Conservation (phyloP, 2,797 vertebrate species). For the Xenentodon cancila region DNA sequence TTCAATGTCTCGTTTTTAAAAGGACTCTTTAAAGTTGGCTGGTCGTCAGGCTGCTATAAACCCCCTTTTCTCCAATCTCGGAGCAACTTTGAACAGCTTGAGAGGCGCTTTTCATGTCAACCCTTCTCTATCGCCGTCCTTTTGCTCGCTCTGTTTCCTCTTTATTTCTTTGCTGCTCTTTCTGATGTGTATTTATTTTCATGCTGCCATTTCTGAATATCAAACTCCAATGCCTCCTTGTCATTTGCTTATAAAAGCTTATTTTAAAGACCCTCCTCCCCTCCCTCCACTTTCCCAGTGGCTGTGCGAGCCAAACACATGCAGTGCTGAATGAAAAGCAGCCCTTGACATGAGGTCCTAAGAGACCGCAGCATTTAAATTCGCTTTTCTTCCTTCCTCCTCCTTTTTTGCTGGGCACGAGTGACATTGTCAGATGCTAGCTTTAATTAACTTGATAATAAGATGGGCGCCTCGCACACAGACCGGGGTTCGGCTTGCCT, state of each 20-base stretch:
- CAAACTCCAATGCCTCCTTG: constrained; percentile 91
- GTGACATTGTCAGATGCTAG: constrained; percentile 99
- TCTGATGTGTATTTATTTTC: constrained; percentile 90
- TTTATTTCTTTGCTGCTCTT: constrained; percentile 65
- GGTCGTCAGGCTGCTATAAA: constrained; percentile 78
- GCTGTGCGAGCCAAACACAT: constrained; percentile 85
- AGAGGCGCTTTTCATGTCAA: constrained; percentile 83
- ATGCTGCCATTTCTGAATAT: constrained; percentile 88
- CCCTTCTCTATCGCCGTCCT: constrained; percentile 80
- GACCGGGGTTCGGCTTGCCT: constrained; percentile 85
- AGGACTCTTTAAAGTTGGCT: constrained; percentile 86
- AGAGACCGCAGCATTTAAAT: constrained; percentile 97
- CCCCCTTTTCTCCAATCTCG: constrained; percentile 78
- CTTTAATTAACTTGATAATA: constrained; percentile 99
- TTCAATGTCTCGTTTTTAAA: constrained; percentile 93
- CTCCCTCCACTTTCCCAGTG: constrained; percentile 80
- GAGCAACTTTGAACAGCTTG: constrained; percentile 83
- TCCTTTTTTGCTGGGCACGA: constrained; percentile 92
- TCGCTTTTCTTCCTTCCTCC: constrained; percentile 88
- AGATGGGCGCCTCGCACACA: constrained; percentile 90
- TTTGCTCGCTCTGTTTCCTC: constrained; percentile 62
- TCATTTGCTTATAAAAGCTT: constrained; percentile 84
- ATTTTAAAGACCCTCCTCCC: constrained; percentile 79
- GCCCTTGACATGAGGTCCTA: constrained; percentile 97
- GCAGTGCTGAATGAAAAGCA: constrained; percentile 93